Conservation (phyloP, 1,140 invertebrate genomes). For the Coptotermes formosanus region DNA sequence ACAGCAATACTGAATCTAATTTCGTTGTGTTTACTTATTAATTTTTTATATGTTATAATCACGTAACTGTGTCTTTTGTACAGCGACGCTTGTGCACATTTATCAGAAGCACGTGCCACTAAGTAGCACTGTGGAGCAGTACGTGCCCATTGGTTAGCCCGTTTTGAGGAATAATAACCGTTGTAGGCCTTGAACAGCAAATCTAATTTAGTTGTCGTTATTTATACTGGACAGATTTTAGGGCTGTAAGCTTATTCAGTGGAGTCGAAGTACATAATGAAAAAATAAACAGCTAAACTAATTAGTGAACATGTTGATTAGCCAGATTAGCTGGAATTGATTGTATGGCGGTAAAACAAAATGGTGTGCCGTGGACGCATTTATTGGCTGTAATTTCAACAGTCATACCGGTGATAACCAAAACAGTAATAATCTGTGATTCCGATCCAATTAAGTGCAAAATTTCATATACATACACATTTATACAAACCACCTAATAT, state of each 20-base stretch:
- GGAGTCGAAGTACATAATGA: background rate
- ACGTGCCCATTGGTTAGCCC: too few relatives aligned
- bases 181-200: too few relatives aligned
- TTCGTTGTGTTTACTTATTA: too few relatives aligned
- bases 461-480: background rate
- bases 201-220: background rate
- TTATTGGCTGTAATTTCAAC: background rate
- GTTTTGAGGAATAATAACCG: too few relatives aligned
- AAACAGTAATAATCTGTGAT: background rate
- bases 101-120: too few relatives aligned
- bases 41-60: too few relatives aligned
- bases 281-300: background rate
- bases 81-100: too few relatives aligned
- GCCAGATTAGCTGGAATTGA: background rate
- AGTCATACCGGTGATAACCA: background rate
- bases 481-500: background rate
- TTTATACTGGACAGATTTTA: background rate
- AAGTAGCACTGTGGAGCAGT: too few relatives aligned
- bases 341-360: background rate
- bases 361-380: background rate
- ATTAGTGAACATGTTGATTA: slow-evolving; percentile 10
- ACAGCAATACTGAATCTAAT: too few relatives aligned
- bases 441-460: background rate
- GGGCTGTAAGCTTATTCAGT: background rate
- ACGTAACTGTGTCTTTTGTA: too few relatives aligned